Evolutionary conservation across 1,140 invertebrate genomes (phyloP), one percentile per base, ranked within the genome.

Genomic region (Protaetia brevitarsis): DNA sequence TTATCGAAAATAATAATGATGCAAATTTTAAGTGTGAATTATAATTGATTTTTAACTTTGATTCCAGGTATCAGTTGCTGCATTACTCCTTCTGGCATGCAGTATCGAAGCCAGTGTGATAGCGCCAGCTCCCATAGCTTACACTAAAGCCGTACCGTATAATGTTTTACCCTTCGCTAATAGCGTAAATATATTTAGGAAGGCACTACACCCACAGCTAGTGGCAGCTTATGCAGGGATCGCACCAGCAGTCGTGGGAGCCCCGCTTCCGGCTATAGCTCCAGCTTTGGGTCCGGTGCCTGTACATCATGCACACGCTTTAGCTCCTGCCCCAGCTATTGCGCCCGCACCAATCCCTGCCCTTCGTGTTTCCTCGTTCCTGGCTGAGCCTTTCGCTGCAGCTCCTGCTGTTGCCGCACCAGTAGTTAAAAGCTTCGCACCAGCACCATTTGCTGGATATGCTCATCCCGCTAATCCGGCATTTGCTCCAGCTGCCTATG

Each of bases 161-260:
- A 66, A 66, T 19, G 58, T 66, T 5, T 58, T 58, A 13, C 64
- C 64, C 6, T 66, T 66, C 16, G 64, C 64, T 10, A 58, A 57
- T n/a, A 66, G 64, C 19, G 64, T 66, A 16, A 66, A 66, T 27
- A 21, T 66, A 28, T 66, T 60, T 58, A 66, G 7, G 7, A 66
- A 23, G 21, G 21, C n/a, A n/a, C 36, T 61, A 61, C 11, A 11
- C 10, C 11, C 28, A 13, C 59, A 28, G 5, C 2, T 36, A 61
- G 26, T 29, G 16, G 13, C 59, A 31, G 59, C 28, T 29, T 58
- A 58, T 6, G 26, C 21, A 58, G 56, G 23, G 28, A 1, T 58
- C n/a, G 28, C 56, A n/a, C 59, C 59, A 3, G 59, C 59, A 4
- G 36, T 61, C 16, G 23, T 58, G 26, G 13, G 13, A 28, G 29